A percentile compares a stretch with the other conserved stretches of the same genome.
phyloP scores from a whole-genome alignment of 2,113 vertebrate genomes.

The Zootoca vivipara region DNA sequence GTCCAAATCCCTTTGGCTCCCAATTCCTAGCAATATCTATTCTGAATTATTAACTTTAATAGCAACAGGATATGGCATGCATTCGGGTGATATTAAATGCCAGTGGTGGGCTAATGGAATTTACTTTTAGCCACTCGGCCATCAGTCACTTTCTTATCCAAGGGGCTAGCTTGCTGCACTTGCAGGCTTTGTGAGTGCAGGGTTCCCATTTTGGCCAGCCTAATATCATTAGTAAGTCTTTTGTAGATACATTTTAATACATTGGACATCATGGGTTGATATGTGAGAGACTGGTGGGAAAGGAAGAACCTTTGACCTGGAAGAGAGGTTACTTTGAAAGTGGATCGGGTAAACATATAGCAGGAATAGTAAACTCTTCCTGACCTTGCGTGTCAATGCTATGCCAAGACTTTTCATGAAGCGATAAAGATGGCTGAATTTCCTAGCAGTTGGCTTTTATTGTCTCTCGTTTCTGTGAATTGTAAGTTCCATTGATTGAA shows the following conservation, averaged over 20 bases:
- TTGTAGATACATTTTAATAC: neutral
- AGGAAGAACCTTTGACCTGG: neutral
- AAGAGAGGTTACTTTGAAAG: constrained; percentile 10
- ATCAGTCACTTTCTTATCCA: neutral
- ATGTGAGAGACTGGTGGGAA: neutral
- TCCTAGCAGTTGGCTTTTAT: neutral
- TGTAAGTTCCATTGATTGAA: neutral
- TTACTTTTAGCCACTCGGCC: neutral
- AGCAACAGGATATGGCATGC: neutral
- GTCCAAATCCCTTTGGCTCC: neutral
- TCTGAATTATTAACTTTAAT: neutral
- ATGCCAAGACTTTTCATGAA: neutral
- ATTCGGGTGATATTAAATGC: neutral
- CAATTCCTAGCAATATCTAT: neutral
- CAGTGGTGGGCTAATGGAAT: neutral
- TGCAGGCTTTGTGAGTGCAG: neutral
- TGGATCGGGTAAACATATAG: constrained; percentile 9
- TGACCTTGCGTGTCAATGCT: neutral
- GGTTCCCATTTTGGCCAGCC: neutral
- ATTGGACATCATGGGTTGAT: neutral
- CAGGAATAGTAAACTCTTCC: neutral
- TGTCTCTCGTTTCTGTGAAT: constrained; percentile 6
- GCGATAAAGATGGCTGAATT: constrained; percentile 12
- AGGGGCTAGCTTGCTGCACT: neutral
- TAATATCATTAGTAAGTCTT: neutral